These are phyloP conservation scores for Zoanthus sociatus DNA, from an alignment of 92 coral and sea anemone species.

Conservation along the genomic window DNA sequence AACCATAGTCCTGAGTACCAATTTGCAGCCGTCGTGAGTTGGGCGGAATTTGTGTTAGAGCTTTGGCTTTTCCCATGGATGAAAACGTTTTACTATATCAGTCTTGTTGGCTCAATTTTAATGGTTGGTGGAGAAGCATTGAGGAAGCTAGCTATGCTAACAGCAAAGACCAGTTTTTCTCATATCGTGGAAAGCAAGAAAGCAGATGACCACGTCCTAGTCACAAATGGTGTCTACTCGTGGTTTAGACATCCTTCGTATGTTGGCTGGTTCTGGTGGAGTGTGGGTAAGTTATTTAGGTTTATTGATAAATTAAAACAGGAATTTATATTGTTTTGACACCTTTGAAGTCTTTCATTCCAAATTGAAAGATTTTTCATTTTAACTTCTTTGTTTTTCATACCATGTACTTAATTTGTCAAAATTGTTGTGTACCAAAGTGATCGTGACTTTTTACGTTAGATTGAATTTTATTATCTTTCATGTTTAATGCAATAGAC, in stretches of 20 bases:
- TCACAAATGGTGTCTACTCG: slow-evolving; percentile 83
- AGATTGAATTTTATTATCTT: too few relatives aligned
- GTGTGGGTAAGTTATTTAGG: slow-evolving; percentile 74
- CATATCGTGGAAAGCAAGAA: slow-evolving; percentile 84
- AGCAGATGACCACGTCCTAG: slow-evolving; percentile 80
- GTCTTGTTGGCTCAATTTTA: slow-evolving; percentile 68
- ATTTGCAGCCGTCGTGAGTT: slow-evolving; percentile 93
- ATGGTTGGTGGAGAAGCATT: slow-evolving; percentile 84
- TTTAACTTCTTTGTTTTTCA: too few relatives aligned
- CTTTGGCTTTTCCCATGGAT: slow-evolving; percentile 81
- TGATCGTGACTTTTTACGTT: too few relatives aligned
- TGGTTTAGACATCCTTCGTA: slow-evolving; percentile 93
- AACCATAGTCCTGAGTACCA: slow-evolving; percentile 92
- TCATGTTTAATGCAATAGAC: too few relatives aligned
- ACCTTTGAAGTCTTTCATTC: too few relatives aligned
- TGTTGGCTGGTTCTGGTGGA: slow-evolving; percentile 99
- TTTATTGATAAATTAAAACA: too few relatives aligned
- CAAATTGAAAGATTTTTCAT: too few relatives aligned
- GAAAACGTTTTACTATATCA: slow-evolving; percentile 66
- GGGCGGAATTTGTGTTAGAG: slow-evolving; percentile 88
- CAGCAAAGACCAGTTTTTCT: slow-evolving; percentile 93
- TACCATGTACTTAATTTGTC: too few relatives aligned
- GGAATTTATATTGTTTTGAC: too few relatives aligned
- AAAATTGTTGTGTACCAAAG: too few relatives aligned
- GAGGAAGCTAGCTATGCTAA: slow-evolving; percentile 93